These are phyloP conservation scores for Epirrita christyi DNA, from an alignment of 2,888 invertebrate species.

Conservation along the genomic window DNA sequence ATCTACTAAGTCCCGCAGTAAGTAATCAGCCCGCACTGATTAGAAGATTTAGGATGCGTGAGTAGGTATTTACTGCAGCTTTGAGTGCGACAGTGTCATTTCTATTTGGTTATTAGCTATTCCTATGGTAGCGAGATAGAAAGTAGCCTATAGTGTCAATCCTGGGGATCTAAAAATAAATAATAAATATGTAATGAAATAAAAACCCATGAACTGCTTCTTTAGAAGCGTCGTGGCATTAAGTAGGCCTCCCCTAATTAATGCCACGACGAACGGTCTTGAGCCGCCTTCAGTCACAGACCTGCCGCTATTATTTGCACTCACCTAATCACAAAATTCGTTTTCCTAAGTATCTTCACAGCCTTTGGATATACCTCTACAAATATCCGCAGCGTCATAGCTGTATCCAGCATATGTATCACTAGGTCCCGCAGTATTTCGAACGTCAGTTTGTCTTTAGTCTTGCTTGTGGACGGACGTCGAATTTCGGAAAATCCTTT, in stretches of 20 bases:
- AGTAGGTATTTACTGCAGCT: no score
- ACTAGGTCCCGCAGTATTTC: constrained; percentile 87
- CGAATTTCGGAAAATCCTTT: constrained; percentile 74
- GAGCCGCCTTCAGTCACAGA: not conserved
- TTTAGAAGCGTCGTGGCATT: no score
- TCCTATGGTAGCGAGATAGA: no score
- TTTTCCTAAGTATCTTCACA: constrained; percentile 79
- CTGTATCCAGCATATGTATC: constrained; percentile 88
- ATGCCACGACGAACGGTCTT: not conserved
- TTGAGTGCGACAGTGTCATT: no score
- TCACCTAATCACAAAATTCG: constrained; percentile 85
- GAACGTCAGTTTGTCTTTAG: constrained; percentile 67
- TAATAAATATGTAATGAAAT: no score
- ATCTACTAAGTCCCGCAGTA: no score
- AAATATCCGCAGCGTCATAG: constrained; percentile 88
- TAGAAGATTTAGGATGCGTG: no score
- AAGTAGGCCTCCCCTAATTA: not conserved
- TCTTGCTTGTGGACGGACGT: constrained; percentile 56
- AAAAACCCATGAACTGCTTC: no score
- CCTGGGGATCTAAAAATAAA: no score
- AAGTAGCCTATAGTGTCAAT: no score
- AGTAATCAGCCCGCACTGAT: no score
- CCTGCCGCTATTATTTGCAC: constrained; percentile 33
- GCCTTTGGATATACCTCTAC: constrained; percentile 87
- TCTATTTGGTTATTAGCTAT: no score